Conservation (phyloP, 2,888 invertebrate species). For the Villa cingulata region DNA sequence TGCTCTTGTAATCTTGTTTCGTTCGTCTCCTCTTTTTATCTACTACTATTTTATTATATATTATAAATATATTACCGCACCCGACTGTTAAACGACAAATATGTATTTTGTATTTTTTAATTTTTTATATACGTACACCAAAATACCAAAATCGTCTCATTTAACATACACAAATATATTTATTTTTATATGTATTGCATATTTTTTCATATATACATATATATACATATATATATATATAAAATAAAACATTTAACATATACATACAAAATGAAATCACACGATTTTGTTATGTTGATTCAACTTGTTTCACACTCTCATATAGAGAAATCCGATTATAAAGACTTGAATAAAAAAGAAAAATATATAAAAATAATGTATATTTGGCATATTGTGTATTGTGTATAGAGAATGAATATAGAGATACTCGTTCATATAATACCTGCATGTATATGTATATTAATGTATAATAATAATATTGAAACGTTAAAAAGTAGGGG, state of each 20-base stretch:
- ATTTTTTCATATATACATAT: neutral
- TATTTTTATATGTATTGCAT: neutral
- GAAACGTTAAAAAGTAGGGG: slow-evolving; percentile 20
- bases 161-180: too few relatives aligned
- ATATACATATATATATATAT: neutral
- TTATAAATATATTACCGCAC: neutral
- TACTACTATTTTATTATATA: slow-evolving; percentile 1
- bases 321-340: neutral
- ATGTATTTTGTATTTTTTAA: neutral
- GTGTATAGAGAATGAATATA: too few relatives aligned
- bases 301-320: neutral
- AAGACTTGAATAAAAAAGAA: neutral
- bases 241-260: neutral
- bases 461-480: too few relatives aligned
- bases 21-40: slow-evolving; percentile 6
- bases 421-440: too few relatives aligned
- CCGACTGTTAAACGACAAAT: neutral
- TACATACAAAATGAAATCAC: neutral
- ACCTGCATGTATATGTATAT: too few relatives aligned
- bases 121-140: neutral
- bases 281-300: neutral
- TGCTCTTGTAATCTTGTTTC: slow-evolving; percentile 2
- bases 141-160: too few relatives aligned
- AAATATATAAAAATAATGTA: neutral
- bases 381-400: too few relatives aligned